Conservation (phyloP, 2,888 invertebrate species). For the Stenoptilia bipunctidactyla region DNA sequence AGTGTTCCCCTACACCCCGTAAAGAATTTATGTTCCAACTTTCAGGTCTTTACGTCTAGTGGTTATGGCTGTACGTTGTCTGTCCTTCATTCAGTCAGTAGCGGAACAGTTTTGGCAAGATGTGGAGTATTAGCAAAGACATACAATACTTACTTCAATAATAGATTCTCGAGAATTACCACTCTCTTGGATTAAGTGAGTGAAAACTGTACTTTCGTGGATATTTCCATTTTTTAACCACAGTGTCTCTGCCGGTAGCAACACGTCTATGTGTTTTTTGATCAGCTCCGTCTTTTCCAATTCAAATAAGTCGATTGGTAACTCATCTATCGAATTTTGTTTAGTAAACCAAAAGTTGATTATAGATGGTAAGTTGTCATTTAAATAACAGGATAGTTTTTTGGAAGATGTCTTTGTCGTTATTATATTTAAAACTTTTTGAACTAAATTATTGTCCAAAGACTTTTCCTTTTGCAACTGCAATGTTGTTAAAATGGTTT, state of each 20-base stretch:
- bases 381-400: conserved; percentile 37
- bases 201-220: conserved; percentile 29
- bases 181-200: conserved; percentile 22
- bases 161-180: conserved; percentile 23
- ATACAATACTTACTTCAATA: conserved; percentile 34
- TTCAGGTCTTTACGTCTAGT: too few species aligned
- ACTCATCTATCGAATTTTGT: conserved; percentile 35
- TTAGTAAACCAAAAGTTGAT: conserved; percentile 61
- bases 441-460: conserved; percentile 43
- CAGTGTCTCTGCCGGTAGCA: conserved; percentile 52
- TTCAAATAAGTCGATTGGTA: conserved; percentile 52
- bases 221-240: conserved; percentile 43
- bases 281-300: conserved; percentile 39
- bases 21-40: too few species aligned
- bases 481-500: conserved; percentile 64
- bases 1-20: too few species aligned
- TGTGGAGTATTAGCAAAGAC: too few species aligned
- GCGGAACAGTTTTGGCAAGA: too few species aligned
- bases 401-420: conserved; percentile 26
- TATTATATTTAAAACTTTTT: conserved; percentile 52
- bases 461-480: conserved; percentile 63
- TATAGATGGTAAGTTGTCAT: conserved; percentile 55
- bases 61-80: too few species aligned
- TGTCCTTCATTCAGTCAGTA: too few species aligned
- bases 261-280: conserved; percentile 49